These are phyloP conservation scores for Mesembrinibis cayennensis DNA, from an alignment of 2,113 vertebrate species.

Conservation along the genomic window DNA sequence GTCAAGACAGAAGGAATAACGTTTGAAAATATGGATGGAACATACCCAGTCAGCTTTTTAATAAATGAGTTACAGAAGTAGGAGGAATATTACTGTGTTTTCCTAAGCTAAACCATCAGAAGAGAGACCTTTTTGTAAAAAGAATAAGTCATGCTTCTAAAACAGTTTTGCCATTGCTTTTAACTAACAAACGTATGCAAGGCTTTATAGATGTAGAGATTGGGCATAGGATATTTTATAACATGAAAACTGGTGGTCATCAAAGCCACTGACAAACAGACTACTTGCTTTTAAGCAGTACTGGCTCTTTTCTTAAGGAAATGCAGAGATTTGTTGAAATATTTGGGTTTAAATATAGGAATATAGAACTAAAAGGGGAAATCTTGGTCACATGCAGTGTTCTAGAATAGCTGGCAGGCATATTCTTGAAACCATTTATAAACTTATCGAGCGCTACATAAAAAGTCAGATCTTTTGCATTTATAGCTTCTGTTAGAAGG, in stretches of 20 bases:
- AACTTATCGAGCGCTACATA: not conserved
- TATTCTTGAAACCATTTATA: not conserved
- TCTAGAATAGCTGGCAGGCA: not conserved
- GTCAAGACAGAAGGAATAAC: not conserved
- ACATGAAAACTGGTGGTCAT: not conserved
- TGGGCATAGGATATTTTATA: not conserved
- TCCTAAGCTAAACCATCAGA: not conserved
- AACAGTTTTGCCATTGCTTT: not conserved
- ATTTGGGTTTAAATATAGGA: not conserved
- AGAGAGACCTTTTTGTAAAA: not conserved
- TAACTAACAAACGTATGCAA: not conserved
- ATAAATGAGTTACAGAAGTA: not conserved
- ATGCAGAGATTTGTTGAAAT: not conserved
- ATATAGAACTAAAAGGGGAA: not conserved
- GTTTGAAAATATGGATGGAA: not conserved
- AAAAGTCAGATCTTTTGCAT: not conserved
- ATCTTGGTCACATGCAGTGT: not conserved
- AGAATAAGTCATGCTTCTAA: not conserved
- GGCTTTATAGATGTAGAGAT: not conserved
- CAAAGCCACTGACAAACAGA: not conserved
- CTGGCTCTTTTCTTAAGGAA: not conserved
- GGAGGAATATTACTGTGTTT: not conserved
- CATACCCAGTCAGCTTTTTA: not conserved
- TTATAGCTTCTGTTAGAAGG: not conserved
- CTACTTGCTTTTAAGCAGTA: not conserved